phyloP scores from a whole-genome alignment of 2,113 vertebrate species.

The Elephas maximus region DNA sequence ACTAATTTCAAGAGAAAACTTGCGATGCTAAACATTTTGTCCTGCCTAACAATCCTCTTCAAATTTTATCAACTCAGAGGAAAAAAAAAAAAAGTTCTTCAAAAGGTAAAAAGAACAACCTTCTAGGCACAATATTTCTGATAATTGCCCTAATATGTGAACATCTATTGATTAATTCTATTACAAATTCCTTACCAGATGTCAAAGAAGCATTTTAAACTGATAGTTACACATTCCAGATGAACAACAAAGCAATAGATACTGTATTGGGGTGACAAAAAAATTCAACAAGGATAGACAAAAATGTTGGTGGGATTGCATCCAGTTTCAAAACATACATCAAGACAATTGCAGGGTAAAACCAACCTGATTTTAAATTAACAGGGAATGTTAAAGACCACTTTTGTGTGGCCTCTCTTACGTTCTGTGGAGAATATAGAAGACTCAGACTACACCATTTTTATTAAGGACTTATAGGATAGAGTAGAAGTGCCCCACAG shows the following conservation, averaged over 20 bases:
- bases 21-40: slow-evolving; percentile 60
- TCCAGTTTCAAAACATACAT: background rate
- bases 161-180: slow-evolving; percentile 46
- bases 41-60: slow-evolving; percentile 35
- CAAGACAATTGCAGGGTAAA: background rate
- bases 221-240: background rate
- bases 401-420: background rate
- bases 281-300: background rate
- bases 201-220: slow-evolving; percentile 44
- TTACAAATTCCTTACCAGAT: slow-evolving; percentile 27
- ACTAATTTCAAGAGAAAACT: slow-evolving; percentile 64
- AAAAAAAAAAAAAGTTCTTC: background rate
- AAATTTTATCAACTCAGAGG: slow-evolving; percentile 62
- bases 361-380: background rate
- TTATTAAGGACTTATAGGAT: background rate
- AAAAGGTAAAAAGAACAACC: slow-evolving; percentile 52
- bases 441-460: background rate
- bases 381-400: background rate
- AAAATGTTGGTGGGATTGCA: background rate
- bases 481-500: too few relatives aligned
- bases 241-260: background rate
- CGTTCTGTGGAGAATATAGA: background rate
- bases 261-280: background rate
- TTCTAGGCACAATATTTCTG: slow-evolving; percentile 31
- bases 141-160: slow-evolving; percentile 46